Base-by-base conservation (phyloP, 2,113 vertebrate genomes). In the Oplegnathus fasciatus region DNA sequence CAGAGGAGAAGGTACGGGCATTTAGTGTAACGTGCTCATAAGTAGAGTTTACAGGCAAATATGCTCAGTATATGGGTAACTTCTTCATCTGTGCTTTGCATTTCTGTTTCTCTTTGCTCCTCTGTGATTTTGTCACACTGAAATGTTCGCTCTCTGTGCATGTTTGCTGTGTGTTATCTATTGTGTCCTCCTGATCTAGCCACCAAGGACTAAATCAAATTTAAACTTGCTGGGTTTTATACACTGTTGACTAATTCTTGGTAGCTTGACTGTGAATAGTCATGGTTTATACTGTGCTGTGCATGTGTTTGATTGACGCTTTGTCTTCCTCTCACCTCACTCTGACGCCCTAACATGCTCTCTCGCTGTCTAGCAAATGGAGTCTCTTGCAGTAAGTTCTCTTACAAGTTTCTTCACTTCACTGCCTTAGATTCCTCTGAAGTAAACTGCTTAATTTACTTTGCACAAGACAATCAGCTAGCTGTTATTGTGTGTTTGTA, bases 331-430 rank as follows among this genome's bases (percentile, higher is more conserved):
- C 90, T 95, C 87, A 72, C 97, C 95, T 97, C 95, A 96, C 95
- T 96, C 96, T 95, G 96, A 90, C 91, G 96, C 96, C 96, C 95
- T 97, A 95, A 98, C 98, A 97, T 96, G 97, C 97, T 98, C 96
- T 96, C 97, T 97, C 97, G 96, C 97, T 97, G 96, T 96, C 94
- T 98, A 99, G 98, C 98, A 99, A 99, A 99, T 99, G 98, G 98
- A 99, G 95, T 99, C 98, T 97, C 98, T 99, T 96, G 98, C 98
- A 97, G 98, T 99, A 99, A 99, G 98, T 99, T 95, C 94, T 96
- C 88, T 94, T 89, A 64, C 92, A 77, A 66, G 68, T 93, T 96
- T 94, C 95, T 96, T 90, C 66, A 60, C 77, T 82, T 91, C 72
- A 67, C 88, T 80, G 57, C 70, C 64, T 60, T 68, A 72, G 62